Conservation (phyloP, 2,113 vertebrate genomes). For the Porphyrio hochstetteri region DNA sequence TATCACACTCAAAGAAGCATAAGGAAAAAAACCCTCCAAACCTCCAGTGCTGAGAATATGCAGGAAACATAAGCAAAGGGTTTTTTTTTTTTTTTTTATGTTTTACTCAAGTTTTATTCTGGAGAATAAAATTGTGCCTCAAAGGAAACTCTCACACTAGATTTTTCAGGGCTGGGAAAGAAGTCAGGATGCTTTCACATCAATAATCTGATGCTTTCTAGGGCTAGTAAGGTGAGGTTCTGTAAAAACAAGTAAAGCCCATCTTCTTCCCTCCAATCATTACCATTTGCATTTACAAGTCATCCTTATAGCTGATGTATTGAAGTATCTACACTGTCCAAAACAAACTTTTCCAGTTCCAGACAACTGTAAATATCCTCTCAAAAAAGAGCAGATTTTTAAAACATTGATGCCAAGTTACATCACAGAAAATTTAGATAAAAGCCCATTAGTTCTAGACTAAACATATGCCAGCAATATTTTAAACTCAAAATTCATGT, state of each 20-base stretch:
- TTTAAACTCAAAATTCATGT: conserved; percentile 36
- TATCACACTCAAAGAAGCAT: background rate
- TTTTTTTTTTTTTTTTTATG: background rate
- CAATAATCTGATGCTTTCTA: background rate
- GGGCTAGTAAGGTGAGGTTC: background rate
- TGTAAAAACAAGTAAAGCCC: background rate
- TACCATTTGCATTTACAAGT: background rate
- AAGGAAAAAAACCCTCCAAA: background rate
- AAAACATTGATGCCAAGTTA: conserved; percentile 24
- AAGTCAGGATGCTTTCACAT: background rate
- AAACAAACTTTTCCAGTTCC: conserved; percentile 15
- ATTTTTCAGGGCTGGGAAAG: background rate
- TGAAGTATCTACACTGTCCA: background rate
- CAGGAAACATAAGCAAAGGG: background rate
- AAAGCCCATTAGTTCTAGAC: conserved; percentile 34
- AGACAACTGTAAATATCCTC: conserved; percentile 28
- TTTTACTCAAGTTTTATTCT: background rate
- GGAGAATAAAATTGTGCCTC: background rate
- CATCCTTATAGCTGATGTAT: background rate
- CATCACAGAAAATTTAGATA: conserved; percentile 56
- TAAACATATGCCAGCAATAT: conserved; percentile 34
- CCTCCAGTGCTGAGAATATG: background rate
- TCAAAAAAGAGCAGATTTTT: background rate
- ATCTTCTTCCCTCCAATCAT: background rate
- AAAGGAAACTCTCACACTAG: background rate